These are phyloP conservation scores for Taeniopygia guttata DNA, from an alignment of 2,797 vertebrate genomes.

Conservation along the genomic window DNA sequence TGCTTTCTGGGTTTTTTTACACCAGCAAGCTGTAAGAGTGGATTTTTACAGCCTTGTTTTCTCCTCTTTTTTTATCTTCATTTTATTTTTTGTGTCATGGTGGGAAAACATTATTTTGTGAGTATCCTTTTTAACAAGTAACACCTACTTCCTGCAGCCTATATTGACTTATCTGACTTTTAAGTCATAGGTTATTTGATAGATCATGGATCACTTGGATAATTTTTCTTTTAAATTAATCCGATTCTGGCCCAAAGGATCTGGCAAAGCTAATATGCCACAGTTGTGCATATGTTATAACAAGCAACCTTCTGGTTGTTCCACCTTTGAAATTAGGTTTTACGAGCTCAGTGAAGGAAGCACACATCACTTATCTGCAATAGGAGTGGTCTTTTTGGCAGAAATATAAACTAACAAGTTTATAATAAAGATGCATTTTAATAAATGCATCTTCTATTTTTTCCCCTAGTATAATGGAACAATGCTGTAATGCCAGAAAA, in stretches of 20 bases:
- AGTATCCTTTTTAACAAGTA: background rate
- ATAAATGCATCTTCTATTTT: background rate
- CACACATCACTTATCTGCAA: background rate
- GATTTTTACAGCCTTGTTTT: no score
- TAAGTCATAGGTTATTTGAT: background rate
- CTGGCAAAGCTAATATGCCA: background rate
- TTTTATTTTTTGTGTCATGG: background rate
- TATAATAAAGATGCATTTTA: no score
- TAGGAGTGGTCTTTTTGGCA: background rate
- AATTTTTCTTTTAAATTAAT: background rate
- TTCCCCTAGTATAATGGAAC: background rate
- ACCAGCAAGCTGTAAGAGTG: no score
- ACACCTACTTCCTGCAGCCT: background rate
- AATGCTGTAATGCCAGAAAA: background rate
- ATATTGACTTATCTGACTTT: background rate
- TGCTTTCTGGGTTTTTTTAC: no score
- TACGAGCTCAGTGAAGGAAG: background rate
- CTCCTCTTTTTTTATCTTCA: background rate
- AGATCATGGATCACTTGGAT: background rate
- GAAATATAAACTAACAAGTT: background rate
- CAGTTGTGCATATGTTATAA: background rate
- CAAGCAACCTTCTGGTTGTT: background rate
- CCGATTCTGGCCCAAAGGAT: background rate
- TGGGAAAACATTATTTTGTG: background rate
- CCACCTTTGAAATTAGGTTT: background rate